These are phyloP conservation scores for Listronotus bonariensis DNA, from an alignment of 1,140 invertebrate genomes.

Conservation along the genomic window DNA sequence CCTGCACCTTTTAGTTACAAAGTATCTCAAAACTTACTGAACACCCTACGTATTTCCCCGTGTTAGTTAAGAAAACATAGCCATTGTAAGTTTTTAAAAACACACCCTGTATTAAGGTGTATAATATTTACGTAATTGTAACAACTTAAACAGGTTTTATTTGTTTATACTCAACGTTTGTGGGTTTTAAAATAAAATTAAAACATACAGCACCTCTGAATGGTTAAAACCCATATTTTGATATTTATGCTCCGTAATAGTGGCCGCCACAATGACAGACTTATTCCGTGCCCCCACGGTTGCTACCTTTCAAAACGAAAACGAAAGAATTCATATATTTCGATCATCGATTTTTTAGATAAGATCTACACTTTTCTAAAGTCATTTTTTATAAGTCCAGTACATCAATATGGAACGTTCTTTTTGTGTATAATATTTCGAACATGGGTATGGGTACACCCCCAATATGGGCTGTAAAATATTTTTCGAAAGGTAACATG, in stretches of 20 bases:
- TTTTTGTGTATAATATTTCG: neutral
- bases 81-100: too few species aligned
- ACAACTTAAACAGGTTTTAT: too few species aligned
- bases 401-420: neutral
- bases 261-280: constrained; percentile 41
- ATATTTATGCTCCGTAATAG: constrained; percentile 32
- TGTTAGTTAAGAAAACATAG: too few species aligned
- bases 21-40: too few species aligned
- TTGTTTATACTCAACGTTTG: too few species aligned
- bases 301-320: constrained; percentile 30
- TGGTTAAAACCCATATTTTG: neutral
- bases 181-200: too few species aligned
- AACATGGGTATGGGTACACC: constrained; percentile 2
- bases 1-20: too few species aligned
- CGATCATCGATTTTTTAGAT: constrained; percentile 49
- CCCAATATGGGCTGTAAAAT: neutral
- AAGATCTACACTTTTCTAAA: constrained; percentile 46
- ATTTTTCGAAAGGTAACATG: too few species aligned
- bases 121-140: too few species aligned
- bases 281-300: constrained; percentile 32
- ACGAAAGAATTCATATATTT: constrained; percentile 46
- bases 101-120: too few species aligned
- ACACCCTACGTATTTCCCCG: too few species aligned
- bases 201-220: too few species aligned
- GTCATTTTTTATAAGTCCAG: constrained; percentile 34